phyloP scores from a whole-genome alignment of 2,888 invertebrate genomes.

The Villa cingulata region DNA sequence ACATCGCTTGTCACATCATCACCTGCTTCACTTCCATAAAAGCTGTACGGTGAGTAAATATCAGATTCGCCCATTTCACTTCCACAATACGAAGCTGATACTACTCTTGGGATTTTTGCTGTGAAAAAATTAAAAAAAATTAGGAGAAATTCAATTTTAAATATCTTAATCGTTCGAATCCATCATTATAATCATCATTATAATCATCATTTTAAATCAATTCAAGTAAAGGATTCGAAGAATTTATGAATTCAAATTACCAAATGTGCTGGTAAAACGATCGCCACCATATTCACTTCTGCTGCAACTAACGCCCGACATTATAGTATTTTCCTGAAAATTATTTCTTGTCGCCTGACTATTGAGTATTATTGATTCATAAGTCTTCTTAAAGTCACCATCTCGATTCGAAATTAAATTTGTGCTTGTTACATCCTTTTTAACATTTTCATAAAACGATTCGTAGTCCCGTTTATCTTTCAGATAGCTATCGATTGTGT shows the following conservation, averaged over 20 bases:
- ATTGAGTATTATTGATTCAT: too few relatives aligned
- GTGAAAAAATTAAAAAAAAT: not conserved
- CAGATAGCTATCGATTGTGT: constrained; percentile 34
- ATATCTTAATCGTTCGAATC: not conserved
- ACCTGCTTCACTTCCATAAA: constrained; percentile 47
- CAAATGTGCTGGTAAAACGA: constrained; percentile 29
- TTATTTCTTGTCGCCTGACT: constrained; percentile 6
- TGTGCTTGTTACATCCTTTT: not conserved
- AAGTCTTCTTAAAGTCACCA: too few relatives aligned
- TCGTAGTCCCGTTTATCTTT: constrained; percentile 35
- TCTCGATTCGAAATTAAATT: not conserved
- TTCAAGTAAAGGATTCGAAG: too few relatives aligned
- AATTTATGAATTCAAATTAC: constrained; percentile 19
- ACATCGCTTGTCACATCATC: constrained; percentile 34
- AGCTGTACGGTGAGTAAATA: constrained; percentile 69
- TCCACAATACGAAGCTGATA: constrained; percentile 66
- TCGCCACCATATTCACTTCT: constrained; percentile 31
- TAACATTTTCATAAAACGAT: constrained; percentile 22
- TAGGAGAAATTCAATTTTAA: not conserved
- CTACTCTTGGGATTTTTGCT: constrained; percentile 42
- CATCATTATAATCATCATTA: too few relatives aligned
- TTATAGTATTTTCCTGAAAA: constrained; percentile 13
- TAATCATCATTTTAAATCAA: too few relatives aligned
- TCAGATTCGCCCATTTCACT: constrained; percentile 72
- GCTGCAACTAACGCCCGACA: constrained; percentile 15